Evolutionary conservation across 2,888 invertebrate genomes (phyloP).

Genomic region (Beris morrisii): DNA sequence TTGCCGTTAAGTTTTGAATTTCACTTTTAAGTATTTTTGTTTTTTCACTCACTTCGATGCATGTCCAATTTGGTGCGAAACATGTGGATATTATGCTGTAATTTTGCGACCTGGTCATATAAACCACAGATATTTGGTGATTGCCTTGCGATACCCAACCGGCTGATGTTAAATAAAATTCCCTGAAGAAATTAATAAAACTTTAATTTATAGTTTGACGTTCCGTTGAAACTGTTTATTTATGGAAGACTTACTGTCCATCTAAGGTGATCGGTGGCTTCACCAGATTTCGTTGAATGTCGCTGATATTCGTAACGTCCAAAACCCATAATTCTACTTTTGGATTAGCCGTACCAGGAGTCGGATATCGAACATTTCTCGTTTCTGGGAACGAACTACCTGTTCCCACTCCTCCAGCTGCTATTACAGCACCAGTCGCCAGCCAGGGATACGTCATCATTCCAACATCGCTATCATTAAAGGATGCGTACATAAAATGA

Average conservation of each 20-base stretch:
- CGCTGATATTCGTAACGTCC: conserved; percentile 69
- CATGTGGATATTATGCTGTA: conserved; percentile 86
- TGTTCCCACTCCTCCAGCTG: conserved; percentile 60
- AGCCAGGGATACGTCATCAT: conserved; percentile 81
- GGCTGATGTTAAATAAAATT: conserved; percentile 89
- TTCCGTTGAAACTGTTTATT: conserved; percentile 11
- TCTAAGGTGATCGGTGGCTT: conserved; percentile 74
- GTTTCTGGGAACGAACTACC: conserved; percentile 76
- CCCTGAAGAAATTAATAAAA: conserved; percentile 60
- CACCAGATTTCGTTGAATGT: conserved; percentile 67
- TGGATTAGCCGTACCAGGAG: conserved; percentile 86
- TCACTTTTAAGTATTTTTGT: no score
- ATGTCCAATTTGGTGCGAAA: conserved; percentile 78
- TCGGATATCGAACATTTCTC: conserved; percentile 80
- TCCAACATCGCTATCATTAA: conserved; percentile 80
- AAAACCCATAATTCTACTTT: conserved; percentile 80
- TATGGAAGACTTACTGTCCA: conserved; percentile 71
- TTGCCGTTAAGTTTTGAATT: no score
- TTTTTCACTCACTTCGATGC: conserved; percentile 69
- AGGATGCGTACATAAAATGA: conserved; percentile 81
- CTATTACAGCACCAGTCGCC: conserved; percentile 67
- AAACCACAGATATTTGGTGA: conserved; percentile 80
- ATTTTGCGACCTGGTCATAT: conserved; percentile 94
- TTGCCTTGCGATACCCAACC: conserved; percentile 82
- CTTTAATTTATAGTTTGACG: neutral